Percentiles rank a stretch among this genome's conserved stretches.
These are phyloP conservation scores for Platanista minor DNA, from an alignment of 2,113 vertebrate genomes.

Conservation along the genomic window DNA sequence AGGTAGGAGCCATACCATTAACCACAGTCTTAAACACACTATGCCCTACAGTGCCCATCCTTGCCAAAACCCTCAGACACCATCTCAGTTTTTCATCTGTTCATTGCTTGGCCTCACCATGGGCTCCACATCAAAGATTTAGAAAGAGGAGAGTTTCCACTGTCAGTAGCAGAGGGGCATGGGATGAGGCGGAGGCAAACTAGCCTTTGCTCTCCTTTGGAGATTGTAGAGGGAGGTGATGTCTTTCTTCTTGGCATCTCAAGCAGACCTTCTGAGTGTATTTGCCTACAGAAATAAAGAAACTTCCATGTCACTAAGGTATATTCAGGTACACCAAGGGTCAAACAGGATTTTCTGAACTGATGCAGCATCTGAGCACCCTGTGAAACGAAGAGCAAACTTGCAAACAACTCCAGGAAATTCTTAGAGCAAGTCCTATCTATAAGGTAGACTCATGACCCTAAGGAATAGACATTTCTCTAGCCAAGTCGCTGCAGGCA, in stretches of 20 bases:
- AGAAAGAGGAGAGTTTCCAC: background rate
- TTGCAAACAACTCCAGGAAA: background rate
- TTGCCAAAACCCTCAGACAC: background rate
- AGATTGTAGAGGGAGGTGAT: background rate
- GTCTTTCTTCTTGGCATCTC: background rate
- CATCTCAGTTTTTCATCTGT: background rate
- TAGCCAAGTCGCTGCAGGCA: background rate
- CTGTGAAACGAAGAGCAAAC: background rate
- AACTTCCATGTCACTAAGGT: background rate
- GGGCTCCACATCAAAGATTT: background rate
- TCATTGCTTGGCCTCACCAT: background rate
- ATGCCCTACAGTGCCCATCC: background rate
- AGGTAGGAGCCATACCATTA: background rate
- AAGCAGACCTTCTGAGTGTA: background rate
- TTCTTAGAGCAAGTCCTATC: background rate
- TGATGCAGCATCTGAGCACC: background rate
- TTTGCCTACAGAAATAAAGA: background rate
- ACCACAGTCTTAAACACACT: background rate
- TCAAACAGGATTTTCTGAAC: background rate
- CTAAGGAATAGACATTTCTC: background rate
- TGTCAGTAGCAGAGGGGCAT: background rate
- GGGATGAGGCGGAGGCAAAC: rapidly evolving
- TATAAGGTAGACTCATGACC: background rate
- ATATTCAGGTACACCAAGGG: background rate
- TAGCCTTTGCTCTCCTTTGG: background rate